Evolutionary conservation across 2,888 invertebrate genomes (phyloP), one percentile per base, ranked within the genome.

Genomic region (Athalia circularis): DNA sequence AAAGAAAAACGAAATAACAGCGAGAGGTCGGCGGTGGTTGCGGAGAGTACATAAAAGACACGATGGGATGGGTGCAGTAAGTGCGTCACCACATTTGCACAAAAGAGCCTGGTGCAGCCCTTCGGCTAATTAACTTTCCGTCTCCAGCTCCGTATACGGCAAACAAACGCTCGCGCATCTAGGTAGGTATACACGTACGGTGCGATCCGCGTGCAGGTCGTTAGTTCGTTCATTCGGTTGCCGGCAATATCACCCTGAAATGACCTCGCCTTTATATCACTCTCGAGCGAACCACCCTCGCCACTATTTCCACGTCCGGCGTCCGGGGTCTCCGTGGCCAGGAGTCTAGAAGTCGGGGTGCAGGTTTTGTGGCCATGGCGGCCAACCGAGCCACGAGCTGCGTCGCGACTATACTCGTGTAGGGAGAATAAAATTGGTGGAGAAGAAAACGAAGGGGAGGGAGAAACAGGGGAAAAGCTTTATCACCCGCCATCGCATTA

Each of bases 401-500:
- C 13, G n/a, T 13, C n/a, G 5, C n/a, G 8, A n/a, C 11, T 13
- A n/a, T 29, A 29, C 43, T 29, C 3, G 43, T 11, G 43, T 43
- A 68, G 2, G 4, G n/a, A 11, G n/a, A 43, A 29, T 4, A 1
- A 57, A 45, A 59, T 5, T 2, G 65, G 59, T 9, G 8, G n/a
- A 57, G 47, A 45, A 29, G 48, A 15, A 29, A 45, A 50, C 29
- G 62, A 29, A 11, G 11, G 62, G n/a, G 48, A 9, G 45, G 13
- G 47, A 57, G 45, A 45, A 5, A 11, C 3, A 47, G 11, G 5
- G 54, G 68, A 54, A 67, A 54, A 54, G 86, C 83, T 88, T 89
- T 89, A 89, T 89, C 89, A 88, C 87, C 88, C 87, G 88, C 86
- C 88, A 89, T 89, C 89, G 85, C 84, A 29, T 29, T 29, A 29